These are phyloP conservation scores for Eulemur mongoz DNA, from an alignment of 2,797 vertebrate genomes.

Conservation along the genomic window DNA sequence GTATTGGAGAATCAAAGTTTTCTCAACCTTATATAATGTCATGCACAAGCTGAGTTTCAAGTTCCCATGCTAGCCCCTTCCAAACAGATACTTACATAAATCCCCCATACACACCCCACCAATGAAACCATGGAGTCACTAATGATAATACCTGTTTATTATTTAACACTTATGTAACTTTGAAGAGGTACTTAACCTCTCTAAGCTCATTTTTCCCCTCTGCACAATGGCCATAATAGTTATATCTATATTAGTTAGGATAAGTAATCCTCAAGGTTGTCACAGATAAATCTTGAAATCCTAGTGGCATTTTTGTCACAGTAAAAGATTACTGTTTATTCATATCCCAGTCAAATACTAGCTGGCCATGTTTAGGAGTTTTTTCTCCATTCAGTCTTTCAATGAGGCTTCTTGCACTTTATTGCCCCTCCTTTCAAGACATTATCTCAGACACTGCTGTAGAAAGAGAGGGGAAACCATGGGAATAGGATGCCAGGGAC, in stretches of 20 bases:
- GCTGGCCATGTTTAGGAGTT: neutral
- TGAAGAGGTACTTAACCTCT: neutral
- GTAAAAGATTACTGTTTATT: neutral
- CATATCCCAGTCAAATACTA: neutral
- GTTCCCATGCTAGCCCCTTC: neutral
- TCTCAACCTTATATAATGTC: neutral
- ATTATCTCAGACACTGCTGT: neutral
- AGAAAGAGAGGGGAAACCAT: neutral
- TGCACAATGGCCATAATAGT: neutral
- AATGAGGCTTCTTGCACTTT: neutral
- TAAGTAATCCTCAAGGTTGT: neutral
- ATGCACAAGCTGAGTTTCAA: neutral
- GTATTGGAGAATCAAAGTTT: neutral
- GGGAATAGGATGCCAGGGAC: neutral
- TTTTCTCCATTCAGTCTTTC: neutral
- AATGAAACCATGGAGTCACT: neutral
- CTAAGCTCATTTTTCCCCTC: neutral
- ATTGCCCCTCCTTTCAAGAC: neutral
- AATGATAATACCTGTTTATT: neutral
- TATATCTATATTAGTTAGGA: neutral
- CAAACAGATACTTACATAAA: neutral
- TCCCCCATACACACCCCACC: accelerated
- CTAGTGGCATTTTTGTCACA: neutral
- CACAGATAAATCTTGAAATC: neutral
- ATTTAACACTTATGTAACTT: neutral